phyloP scores from a whole-genome alignment of 2,113 vertebrate species.

The Mus musculus region DNA sequence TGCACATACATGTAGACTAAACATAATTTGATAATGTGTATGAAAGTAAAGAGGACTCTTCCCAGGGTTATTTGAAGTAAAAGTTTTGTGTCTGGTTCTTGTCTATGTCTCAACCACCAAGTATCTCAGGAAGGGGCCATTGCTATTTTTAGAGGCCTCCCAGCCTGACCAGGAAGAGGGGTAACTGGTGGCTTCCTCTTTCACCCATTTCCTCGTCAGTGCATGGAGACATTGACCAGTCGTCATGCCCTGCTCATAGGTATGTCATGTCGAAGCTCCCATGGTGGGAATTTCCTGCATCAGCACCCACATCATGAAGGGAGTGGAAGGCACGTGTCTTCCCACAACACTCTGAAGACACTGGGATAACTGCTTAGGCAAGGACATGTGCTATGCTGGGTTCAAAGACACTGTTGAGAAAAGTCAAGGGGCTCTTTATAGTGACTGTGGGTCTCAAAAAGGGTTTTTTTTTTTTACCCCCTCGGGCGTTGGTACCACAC shows the following conservation, averaged over 20 bases:
- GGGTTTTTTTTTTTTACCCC: background rate
- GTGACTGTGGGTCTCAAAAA: background rate
- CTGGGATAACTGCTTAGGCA: background rate
- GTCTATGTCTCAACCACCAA: background rate
- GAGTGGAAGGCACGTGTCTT: background rate
- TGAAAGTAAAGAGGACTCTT: background rate
- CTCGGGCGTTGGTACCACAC: background rate
- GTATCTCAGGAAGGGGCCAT: slow-evolving; percentile 24
- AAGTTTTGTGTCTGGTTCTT: background rate
- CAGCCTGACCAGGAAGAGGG: slow-evolving; percentile 20
- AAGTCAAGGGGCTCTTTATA: background rate
- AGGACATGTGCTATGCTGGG: background rate
- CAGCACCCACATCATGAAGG: background rate
- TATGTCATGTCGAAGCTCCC: background rate
- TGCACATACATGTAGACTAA: background rate
- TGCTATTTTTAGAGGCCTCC: slow-evolving; percentile 59
- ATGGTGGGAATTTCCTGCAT: background rate
- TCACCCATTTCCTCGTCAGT: slow-evolving; percentile 31
- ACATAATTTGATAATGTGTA: background rate
- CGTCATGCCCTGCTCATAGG: background rate
- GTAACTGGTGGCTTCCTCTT: slow-evolving; percentile 64
- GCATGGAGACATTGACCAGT: background rate
- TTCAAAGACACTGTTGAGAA: background rate
- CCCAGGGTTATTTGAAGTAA: slow-evolving; percentile 8
- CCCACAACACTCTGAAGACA: background rate